Base-by-base conservation (phyloP, 2,113 vertebrate genomes). In the Psettodes erumei region DNA sequence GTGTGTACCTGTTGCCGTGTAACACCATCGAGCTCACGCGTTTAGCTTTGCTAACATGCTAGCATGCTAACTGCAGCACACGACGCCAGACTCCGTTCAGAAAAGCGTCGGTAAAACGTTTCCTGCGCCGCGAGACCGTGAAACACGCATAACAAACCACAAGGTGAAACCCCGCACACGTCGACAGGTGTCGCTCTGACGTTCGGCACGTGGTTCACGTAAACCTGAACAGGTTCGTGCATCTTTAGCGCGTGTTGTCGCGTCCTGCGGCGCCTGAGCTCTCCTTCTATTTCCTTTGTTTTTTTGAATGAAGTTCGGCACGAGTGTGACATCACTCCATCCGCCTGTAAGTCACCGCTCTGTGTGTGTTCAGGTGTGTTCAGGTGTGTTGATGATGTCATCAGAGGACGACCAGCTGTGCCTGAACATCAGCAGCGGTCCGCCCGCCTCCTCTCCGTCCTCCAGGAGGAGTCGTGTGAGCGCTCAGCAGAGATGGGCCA, bases 371-470 rank as follows among this genome's bases (percentile, higher is more conserved):
- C 61, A 3, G 45, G 56, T 25, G 18, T 23, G 27, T 19, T 9
- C 71, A 69, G 75, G 64, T 18, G 66, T 33, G 38, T 16, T 8
- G 71, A 80, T 66, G 75, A 86, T 66, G 87, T 86, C 87, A 68
- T 69, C 83, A 43, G 42, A 37, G 27, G 85, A 76, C 0, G 81
- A 82, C 6, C 77, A 82, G 71, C 72, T 86, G 71, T 86, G 69
- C 70, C 83, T 84, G 43, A 89, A 91, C 74, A 87, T 85, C 72
- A 67, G 61, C 75, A 61, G n/a, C 42, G 47, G 19, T n/a, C 28
- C 19, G 0, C 48, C 63, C n/a, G n/a, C n/a, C 15, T 53, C 77
- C 1, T 23, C 79, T 1, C 13, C 11, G 1, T 38, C 62, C 7
- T 3, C 3, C 58, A 79, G 59, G 66, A 85, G 21, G 75, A 89